A percentile compares a stretch with the other conserved stretches of the same genome.
Evolutionary conservation across 2,888 invertebrate genomes (phyloP).

Genomic region (Odontocerum albicorne): DNA sequence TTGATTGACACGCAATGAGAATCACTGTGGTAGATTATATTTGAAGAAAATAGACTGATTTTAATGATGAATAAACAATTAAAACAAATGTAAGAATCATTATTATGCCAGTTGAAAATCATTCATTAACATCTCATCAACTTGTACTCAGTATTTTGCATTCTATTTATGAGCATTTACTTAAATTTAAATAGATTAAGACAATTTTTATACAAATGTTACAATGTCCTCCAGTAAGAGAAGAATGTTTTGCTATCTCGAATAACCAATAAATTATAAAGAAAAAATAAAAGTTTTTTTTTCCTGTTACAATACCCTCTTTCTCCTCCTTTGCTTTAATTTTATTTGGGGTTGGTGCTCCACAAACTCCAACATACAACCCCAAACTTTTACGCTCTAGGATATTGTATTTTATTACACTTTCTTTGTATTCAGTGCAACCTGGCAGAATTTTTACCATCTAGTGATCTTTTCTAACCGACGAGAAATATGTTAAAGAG

Average conservation of each 20-base stretch:
- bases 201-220: constrained; percentile 33
- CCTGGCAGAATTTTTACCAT: too few relatives aligned
- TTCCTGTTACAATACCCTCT: too few relatives aligned
- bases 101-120: constrained; percentile 30
- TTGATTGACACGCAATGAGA: too few relatives aligned
- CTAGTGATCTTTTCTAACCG: too few relatives aligned
- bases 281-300: constrained; percentile 15
- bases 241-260: constrained; percentile 32
- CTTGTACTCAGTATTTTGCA: constrained; percentile 33
- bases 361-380: too few relatives aligned
- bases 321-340: too few relatives aligned
- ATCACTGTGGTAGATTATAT: too few relatives aligned
- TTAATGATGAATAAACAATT: constrained; percentile 11
- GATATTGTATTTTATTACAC: too few relatives aligned
- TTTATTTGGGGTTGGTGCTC: too few relatives aligned
- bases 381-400: too few relatives aligned
- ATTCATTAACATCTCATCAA: constrained; percentile 24
- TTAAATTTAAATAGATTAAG: constrained; percentile 32
- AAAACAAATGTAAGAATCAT: constrained; percentile 9
- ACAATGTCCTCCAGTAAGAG: constrained; percentile 33
- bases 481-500: too few relatives aligned
- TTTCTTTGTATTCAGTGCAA: too few relatives aligned
- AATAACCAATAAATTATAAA: constrained; percentile 36
- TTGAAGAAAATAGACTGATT: constrained; percentile 19
- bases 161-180: constrained; percentile 36